Percentiles rank a stretch among this genome's conserved stretches.
Evolutionary conservation across 2,113 vertebrate species (phyloP).

Genomic region (Thunnus thynnus): DNA sequence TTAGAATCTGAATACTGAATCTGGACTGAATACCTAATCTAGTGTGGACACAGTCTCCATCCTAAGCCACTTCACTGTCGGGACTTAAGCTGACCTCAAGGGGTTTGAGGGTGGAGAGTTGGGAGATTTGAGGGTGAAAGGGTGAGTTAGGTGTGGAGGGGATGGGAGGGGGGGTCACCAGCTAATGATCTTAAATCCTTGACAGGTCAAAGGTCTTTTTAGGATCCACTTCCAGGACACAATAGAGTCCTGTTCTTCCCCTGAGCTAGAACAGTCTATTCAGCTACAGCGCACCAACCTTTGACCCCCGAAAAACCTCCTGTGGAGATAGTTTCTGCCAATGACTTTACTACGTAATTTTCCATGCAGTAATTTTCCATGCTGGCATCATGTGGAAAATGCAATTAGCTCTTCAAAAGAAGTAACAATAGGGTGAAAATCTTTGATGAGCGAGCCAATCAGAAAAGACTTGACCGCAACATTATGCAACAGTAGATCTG

Average conservation of each 20-base stretch:
- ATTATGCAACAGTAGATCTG: neutral
- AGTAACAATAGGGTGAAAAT: neutral
- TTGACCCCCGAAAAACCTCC: constrained; percentile 14
- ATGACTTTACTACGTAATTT: constrained; percentile 31
- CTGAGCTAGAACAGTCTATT: constrained; percentile 49
- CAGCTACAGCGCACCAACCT: constrained; percentile 40
- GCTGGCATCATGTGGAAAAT: constrained; percentile 13
- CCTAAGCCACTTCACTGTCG: constrained; percentile 46
- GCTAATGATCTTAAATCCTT: constrained; percentile 73
- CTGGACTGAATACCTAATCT: constrained; percentile 44
- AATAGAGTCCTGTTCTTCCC: constrained; percentile 64
- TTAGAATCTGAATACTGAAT: constrained; percentile 6
- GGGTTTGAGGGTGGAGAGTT: neutral
- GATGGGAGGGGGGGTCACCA: constrained; percentile 43
- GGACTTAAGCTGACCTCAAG: constrained; percentile 34
- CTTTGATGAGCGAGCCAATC: neutral
- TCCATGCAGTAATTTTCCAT: constrained; percentile 1
- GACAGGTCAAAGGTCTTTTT: constrained; percentile 66
- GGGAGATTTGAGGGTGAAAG: constrained; percentile 52
- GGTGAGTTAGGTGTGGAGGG: constrained; percentile 56
- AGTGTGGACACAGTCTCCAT: constrained; percentile 40
- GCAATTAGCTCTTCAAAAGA: neutral
- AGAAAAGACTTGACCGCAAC: neutral
- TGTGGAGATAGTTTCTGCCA: constrained; percentile 16
- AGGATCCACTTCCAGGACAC: constrained; percentile 74